Evolutionary conservation across 2,113 vertebrate genomes (phyloP).

Genomic region (Crocuta crocuta): DNA sequence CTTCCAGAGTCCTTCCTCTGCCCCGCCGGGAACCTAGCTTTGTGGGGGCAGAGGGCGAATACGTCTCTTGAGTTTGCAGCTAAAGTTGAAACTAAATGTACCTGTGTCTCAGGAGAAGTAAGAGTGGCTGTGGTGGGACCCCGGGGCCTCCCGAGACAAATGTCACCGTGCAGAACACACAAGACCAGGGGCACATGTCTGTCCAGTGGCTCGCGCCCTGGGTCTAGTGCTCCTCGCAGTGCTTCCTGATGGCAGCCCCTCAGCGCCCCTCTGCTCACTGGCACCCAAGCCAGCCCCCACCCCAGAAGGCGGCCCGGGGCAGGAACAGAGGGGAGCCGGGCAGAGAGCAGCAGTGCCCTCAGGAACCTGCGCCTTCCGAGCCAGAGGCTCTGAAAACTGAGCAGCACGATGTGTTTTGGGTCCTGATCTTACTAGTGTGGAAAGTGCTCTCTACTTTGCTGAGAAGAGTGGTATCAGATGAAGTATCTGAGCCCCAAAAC

Average conservation of each 20-base stretch:
- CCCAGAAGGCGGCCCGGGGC: rapidly evolving
- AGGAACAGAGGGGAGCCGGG: background rate
- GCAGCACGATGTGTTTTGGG: background rate
- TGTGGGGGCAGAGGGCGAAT: background rate
- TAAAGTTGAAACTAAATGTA: background rate
- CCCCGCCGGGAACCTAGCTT: background rate
- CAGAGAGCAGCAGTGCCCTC: background rate
- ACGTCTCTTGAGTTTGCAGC: background rate
- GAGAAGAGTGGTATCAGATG: background rate
- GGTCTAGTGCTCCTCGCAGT: rapidly evolving
- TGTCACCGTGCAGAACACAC: background rate
- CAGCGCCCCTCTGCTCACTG: too few relatives aligned
- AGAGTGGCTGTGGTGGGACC: background rate
- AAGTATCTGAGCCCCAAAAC: background rate
- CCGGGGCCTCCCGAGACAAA: background rate
- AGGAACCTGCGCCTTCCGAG: background rate
- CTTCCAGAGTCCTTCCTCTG: too few relatives aligned
- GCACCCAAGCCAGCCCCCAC: background rate
- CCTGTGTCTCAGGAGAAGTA: background rate
- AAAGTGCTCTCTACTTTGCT: conserved; percentile 37
- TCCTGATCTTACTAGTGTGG: background rate
- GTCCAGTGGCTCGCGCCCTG: rapidly evolving
- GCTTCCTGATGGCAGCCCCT: background rate
- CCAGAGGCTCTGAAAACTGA: background rate
- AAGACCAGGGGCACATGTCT: background rate